Conservation (phyloP, 2,797 vertebrate species). For the Meriones psammophilus region DNA sequence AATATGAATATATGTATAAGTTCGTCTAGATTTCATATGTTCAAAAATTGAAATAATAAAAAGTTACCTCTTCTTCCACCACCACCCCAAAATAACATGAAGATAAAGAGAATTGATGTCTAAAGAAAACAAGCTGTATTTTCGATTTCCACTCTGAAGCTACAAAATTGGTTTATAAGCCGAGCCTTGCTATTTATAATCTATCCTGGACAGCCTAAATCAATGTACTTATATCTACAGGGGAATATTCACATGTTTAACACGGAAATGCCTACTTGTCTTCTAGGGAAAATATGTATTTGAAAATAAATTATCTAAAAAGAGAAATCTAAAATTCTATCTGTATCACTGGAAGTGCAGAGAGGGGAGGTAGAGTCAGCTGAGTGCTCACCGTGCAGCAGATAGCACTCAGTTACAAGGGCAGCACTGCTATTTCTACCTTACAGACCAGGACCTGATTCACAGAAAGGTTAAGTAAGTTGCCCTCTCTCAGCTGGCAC, state of each 20-base stretch:
- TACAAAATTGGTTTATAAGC: not conserved
- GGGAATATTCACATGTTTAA: not conserved
- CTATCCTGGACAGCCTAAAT: not conserved
- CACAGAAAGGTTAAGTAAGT: not conserved
- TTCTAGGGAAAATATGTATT: not conserved
- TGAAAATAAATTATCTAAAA: slow-evolving; percentile 19
- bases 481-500: not conserved
- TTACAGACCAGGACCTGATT: not conserved
- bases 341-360: not conserved
- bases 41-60: not conserved
- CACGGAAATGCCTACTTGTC: not conserved
- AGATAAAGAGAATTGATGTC: not conserved
- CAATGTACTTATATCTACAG: not conserved
- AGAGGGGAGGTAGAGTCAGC: not conserved
- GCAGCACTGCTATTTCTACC: not conserved
- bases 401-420: not conserved
- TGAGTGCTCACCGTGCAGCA: not conserved
- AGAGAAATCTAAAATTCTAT: not conserved
- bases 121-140: not conserved
- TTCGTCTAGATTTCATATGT: not conserved
- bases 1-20: not conserved
- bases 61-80: not conserved
- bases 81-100: not conserved
- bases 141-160: slow-evolving; percentile 23
- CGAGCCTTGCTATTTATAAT: not conserved